Evolutionary conservation across 1,140 invertebrate genomes (phyloP), one percentile per base, ranked within the genome.

Genomic region (Thalassaphorura encarpata): DNA sequence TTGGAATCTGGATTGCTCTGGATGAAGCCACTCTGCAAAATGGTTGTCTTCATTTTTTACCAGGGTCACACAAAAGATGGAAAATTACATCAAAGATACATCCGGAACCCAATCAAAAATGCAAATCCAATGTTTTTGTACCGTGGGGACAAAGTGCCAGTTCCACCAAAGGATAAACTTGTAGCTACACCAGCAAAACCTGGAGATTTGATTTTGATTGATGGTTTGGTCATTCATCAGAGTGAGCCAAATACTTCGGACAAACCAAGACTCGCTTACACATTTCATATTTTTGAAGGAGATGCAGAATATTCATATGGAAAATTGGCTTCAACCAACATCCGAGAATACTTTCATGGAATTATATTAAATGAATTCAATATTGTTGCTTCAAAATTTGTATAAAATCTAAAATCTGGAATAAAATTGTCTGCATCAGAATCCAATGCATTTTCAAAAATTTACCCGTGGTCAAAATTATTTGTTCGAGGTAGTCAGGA

Each of bases 1-100:
- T 91, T 15, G 93, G 94, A 1, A 84, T 96, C 67, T 98, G 95
- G 95, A 84, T 97, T 43, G 88, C 95, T 2, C 71, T 97, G 1
- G 91, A 97, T 66, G 89, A 97, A 67, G 87, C 90, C 2, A 93
- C 84, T 0, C 48, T 81, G 11, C 84, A 96, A 67, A 98, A 99
- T 70, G 94, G 95, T 6, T 98, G 95, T 68, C 75, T 99, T 4
- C 90, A 85, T 81, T 89, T 96, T 68, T 81, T 87, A 1, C 84
- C 84, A 40, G 89, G 89, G 1, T 97, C 93, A 0, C 94, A 98
- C 68, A 84, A n/a, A 84, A 69, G 81, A 82, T 63, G 83, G 81
- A 1, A 79, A 47, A 26, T 15, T 60, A 11, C 48, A 56, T 18
- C 55, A 64, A 49, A 63, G 66, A 61, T 69, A 57, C 11, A 67